Percentiles rank a stretch among this genome's conserved stretches.
These are phyloP conservation scores for Turritopsis dohrnii DNA, from an alignment of 30 jellyfish, hydroid and myxozoan genomes.

Conservation along the genomic window DNA sequence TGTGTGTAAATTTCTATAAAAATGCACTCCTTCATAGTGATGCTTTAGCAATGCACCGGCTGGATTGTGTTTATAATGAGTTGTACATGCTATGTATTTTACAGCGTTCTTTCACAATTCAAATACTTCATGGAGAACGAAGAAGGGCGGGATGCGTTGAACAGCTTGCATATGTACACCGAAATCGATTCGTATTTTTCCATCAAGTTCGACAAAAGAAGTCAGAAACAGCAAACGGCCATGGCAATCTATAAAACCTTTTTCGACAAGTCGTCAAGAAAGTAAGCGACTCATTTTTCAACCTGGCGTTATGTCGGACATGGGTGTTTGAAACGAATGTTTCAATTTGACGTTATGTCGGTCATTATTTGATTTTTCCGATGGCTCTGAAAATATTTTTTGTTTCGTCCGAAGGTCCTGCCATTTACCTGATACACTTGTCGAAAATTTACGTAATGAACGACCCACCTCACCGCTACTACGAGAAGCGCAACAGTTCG, in stretches of 20 bases:
- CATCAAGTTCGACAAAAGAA: conserved; percentile 43
- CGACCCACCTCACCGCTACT: conserved; percentile 57
- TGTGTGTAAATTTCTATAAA: too few species aligned
- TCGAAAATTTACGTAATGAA: conserved; percentile 49
- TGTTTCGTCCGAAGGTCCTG: not conserved
- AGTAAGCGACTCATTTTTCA: conserved; percentile 31
- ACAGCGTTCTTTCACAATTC: conserved; percentile 46
- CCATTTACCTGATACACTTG: conserved; percentile 46
- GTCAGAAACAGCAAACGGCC: conserved; percentile 53
- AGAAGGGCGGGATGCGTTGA: conserved; percentile 79
- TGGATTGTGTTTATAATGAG: not conserved
- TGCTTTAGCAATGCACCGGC: too few species aligned
- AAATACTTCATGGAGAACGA: conserved; percentile 56
- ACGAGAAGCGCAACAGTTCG: conserved; percentile 62
- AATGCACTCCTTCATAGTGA: too few species aligned
- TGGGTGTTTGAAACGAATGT: not conserved
- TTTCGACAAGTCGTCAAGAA: conserved; percentile 67
- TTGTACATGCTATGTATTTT: not conserved
- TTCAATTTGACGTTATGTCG: too few species aligned
- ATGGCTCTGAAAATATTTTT: too few species aligned
- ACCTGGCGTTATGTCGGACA: too few species aligned
- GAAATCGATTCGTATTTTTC: conserved; percentile 65
- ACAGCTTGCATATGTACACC: conserved; percentile 40
- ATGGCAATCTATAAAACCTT: conserved; percentile 44
- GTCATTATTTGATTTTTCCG: too few species aligned